Evolutionary conservation across 2,113 vertebrate genomes (phyloP).

Genomic region (Oreotrochilus melanogaster): DNA sequence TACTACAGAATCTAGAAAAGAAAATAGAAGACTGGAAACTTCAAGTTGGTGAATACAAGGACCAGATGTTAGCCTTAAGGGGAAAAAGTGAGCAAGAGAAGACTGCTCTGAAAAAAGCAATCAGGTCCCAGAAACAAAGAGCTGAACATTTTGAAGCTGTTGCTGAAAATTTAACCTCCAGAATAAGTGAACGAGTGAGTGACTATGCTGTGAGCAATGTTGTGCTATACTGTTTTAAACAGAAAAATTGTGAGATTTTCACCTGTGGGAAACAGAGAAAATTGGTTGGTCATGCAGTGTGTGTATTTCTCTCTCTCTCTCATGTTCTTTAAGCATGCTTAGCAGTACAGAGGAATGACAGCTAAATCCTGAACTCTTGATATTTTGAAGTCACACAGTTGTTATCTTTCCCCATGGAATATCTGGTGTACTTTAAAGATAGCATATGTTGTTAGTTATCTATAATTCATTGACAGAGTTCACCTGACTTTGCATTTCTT

Average conservation of each 20-base stretch:
- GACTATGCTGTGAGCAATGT: neutral
- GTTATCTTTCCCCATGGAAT: neutral
- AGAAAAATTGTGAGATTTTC: neutral
- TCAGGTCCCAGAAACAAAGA: conserved; percentile 81
- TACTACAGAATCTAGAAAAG: conserved; percentile 81
- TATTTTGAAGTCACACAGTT: neutral
- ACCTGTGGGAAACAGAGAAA: neutral
- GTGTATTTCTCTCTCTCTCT: neutral
- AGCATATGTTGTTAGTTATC: neutral
- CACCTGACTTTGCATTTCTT: neutral
- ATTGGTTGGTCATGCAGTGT: neutral
- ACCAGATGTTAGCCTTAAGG: conserved; percentile 67
- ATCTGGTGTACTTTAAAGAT: neutral
- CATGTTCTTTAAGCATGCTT: neutral
- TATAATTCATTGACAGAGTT: neutral
- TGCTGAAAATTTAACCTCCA: conserved; percentile 76
- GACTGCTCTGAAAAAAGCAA: conserved; percentile 81
- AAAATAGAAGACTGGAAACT: conserved; percentile 79
- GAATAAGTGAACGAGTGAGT: conserved; percentile 83
- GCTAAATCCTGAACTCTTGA: neutral
- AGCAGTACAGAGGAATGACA: neutral
- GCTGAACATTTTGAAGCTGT: conserved; percentile 79
- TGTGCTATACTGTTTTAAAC: neutral
- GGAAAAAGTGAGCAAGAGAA: conserved; percentile 78
- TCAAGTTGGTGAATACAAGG: conserved; percentile 73